Base-by-base conservation (phyloP, 2,797 vertebrate species). In the Rhinella marina region DNA sequence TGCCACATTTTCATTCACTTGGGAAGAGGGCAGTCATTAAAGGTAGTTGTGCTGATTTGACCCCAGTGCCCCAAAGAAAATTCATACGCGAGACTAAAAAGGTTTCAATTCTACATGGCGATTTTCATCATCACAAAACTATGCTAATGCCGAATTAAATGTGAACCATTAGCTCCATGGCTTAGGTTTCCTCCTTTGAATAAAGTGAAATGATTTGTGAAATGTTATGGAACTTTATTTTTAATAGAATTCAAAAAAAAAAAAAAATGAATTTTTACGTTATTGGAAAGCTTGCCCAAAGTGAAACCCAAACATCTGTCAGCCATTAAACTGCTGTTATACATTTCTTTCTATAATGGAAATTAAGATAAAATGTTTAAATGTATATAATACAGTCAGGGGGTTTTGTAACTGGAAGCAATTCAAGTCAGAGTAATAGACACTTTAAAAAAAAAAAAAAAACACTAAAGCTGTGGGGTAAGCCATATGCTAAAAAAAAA, bases 291-390 rank as follows among this genome's bases (percentile, higher is more conserved):
- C 90, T 88, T 88, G 92, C 89, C 90, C 87, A 85, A 84, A 68
- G 72, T 88, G 90, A 92, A 93, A 93, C 91, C 90, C 93, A 94
- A 94, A 92, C 93, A 96, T 95, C 91, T 96, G 95, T 93, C 95
- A 94, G 91, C 92, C 91, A 90, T 95, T 94, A 88, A 90, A 91
- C 88, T 90, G 91, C 92, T 92, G 93, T 91, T 91, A 90, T 84
- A 92, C 84, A 78, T 90, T 91, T 91, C 90, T 93, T 93, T 91
- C 91, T 92, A 91, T 92, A 92, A 94, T 94, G 92, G 95, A 93
- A 95, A 89, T 90, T 68, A 83, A 87, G 92, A 85, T 85, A 93
- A 92, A 75, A 73, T 19, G 82, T 88, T 70, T 14, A 66, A 79
- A 86, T 86, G 77, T 72, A 81, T 86, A 70, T 81, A 86, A 86